phyloP scores from a whole-genome alignment of 2,888 invertebrate genomes.

The Ctena decussata region DNA sequence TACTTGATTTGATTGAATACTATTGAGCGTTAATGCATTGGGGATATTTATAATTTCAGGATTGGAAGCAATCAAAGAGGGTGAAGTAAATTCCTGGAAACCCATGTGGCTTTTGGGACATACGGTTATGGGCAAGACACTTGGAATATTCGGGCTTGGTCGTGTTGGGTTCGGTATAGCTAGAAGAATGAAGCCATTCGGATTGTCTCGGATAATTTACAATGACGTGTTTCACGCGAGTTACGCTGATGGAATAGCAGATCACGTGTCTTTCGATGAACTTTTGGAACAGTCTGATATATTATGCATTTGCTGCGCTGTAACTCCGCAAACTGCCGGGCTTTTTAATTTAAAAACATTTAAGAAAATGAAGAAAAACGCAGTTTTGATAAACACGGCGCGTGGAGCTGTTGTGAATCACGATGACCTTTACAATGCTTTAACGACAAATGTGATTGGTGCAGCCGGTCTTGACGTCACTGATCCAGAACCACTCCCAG shows the following conservation, averaged over 20 bases:
- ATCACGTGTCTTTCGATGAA: constrained; percentile 91
- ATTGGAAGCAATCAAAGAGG: constrained; percentile 88
- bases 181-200: constrained; percentile 92
- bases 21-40: too few species aligned
- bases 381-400: constrained; percentile 95
- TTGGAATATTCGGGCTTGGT: constrained; percentile 88
- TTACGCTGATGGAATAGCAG: constrained; percentile 89
- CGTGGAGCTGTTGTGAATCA: constrained; percentile 90
- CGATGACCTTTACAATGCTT: constrained; percentile 91
- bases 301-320: constrained; percentile 92
- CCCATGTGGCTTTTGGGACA: constrained; percentile 97
- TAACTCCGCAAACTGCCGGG: constrained; percentile 92
- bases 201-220: constrained; percentile 92
- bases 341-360: constrained; percentile 93
- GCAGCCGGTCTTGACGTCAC: constrained; percentile 97
- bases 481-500: constrained; percentile 95
- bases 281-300: constrained; percentile 94
- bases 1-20: too few species aligned
- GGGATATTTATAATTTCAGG: constrained; percentile 75
- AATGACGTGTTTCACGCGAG: constrained; percentile 90
- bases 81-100: constrained; percentile 95
- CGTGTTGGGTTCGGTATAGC: constrained; percentile 91
- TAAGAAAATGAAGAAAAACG: constrained; percentile 93
- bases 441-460: constrained; percentile 91
- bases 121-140: constrained; percentile 92